Evolutionary conservation across 2,113 vertebrate genomes (phyloP).

Genomic region (Pseudorasbora parva): DNA sequence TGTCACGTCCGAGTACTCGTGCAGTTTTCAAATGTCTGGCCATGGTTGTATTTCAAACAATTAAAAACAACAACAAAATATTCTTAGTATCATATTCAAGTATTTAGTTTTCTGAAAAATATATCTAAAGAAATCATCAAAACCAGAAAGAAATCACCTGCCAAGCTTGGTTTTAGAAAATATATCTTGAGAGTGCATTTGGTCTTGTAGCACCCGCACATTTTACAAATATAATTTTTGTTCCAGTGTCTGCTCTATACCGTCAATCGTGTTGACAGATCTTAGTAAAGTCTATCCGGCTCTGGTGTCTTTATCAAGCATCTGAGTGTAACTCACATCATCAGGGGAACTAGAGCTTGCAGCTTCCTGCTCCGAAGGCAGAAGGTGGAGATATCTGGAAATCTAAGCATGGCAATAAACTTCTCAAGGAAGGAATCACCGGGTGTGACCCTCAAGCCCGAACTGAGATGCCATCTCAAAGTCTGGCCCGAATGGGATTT

Average conservation of each 20-base stretch:
- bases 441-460: neutral
- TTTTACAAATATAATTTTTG: constrained; percentile 12
- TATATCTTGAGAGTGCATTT: neutral
- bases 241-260: neutral
- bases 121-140: neutral
- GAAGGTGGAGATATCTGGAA: constrained; percentile 14
- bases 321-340: neutral
- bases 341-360: neutral
- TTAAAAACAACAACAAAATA: neutral
- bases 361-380: neutral
- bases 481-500: neutral
- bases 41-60: too few relatives aligned
- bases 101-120: neutral
- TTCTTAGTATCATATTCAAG: too few relatives aligned
- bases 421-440: constrained; percentile 20
- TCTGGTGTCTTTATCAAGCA: constrained; percentile 24
- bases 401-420: constrained; percentile 24
- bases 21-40: too few relatives aligned
- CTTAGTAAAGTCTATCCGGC: neutral
- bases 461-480: constrained; percentile 25
- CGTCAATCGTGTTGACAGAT: constrained; percentile 19
- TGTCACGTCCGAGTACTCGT: too few relatives aligned
- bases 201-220: neutral
- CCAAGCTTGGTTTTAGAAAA: neutral
- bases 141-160: neutral